phyloP scores from a whole-genome alignment of 2,797 vertebrate species.

The Meriones psammophilus region DNA sequence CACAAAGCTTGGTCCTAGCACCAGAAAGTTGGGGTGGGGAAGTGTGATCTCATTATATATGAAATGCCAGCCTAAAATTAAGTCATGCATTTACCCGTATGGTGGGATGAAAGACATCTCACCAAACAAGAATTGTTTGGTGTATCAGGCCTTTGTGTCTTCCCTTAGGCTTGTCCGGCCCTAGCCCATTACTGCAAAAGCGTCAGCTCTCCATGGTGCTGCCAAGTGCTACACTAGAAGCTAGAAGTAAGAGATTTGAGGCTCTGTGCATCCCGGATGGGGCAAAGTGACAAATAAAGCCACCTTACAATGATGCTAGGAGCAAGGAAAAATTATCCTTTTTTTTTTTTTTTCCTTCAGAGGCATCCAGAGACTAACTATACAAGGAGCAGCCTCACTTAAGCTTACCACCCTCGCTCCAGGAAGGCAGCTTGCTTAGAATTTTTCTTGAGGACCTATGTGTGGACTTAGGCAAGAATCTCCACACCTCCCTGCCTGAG shows the following conservation, averaged over 20 bases:
- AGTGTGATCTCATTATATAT: neutral
- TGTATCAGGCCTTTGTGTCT: neutral
- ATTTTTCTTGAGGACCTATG: neutral
- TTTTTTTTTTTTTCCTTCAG: neutral
- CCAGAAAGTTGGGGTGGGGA: neutral
- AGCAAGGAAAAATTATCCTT: neutral
- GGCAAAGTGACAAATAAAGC: neutral
- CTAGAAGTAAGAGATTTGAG: neutral
- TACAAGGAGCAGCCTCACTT: neutral
- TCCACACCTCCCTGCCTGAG: neutral
- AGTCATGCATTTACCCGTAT: neutral
- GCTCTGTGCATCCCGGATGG: neutral
- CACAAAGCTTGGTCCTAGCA: neutral
- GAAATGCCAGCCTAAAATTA: neutral
- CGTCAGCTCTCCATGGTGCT: slow-evolving; percentile 28
- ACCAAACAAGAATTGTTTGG: neutral
- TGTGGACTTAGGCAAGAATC: neutral
- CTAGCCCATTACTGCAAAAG: neutral
- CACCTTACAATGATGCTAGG: neutral
- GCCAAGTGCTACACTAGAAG: neutral
- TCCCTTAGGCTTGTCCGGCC: neutral
- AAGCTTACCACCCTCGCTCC: neutral
- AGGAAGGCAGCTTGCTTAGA: neutral
- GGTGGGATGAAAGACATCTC: neutral
- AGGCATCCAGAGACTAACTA: neutral